Evolutionary conservation across 2,797 vertebrate species (phyloP).

Genomic region (Catharus ustulatus): DNA sequence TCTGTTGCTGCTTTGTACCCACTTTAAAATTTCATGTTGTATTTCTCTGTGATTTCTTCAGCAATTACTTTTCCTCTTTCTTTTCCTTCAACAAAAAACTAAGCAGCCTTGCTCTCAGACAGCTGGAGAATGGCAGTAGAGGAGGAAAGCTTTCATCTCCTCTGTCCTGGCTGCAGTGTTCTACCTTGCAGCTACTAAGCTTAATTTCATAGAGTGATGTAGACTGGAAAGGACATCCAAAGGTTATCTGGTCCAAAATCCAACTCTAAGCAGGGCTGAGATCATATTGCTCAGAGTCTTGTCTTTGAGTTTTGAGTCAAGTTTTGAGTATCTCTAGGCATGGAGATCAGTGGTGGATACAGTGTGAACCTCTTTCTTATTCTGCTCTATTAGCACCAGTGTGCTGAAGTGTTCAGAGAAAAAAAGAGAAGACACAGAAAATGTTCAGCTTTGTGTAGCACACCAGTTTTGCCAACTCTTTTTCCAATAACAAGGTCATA

Average conservation of each 20-base stretch:
- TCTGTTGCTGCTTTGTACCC: background rate
- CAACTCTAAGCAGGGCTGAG: background rate
- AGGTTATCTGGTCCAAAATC: background rate
- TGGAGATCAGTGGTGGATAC: background rate
- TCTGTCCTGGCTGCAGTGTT: background rate
- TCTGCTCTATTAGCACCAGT: background rate
- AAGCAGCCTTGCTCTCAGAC: background rate
- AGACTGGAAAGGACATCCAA: background rate
- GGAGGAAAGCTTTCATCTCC: background rate
- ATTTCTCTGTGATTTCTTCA: background rate
- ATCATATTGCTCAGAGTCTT: background rate
- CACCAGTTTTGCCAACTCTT: background rate
- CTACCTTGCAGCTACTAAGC: background rate
- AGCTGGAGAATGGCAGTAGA: background rate
- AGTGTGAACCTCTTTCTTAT: background rate
- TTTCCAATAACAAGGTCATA: constrained; percentile 15
- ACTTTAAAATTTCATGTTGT: background rate
- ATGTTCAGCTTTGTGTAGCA: background rate
- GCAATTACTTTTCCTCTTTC: background rate
- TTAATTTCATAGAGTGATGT: background rate
- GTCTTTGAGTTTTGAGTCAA: background rate
- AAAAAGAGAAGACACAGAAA: background rate
- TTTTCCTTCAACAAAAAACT: background rate
- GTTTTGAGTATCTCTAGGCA: background rate
- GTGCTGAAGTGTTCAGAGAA: background rate